Percentiles rank a stretch among this genome's conserved stretches.
phyloP scores from a whole-genome alignment of 1,140 invertebrate species.

The Luehdorfia chinensis region DNA sequence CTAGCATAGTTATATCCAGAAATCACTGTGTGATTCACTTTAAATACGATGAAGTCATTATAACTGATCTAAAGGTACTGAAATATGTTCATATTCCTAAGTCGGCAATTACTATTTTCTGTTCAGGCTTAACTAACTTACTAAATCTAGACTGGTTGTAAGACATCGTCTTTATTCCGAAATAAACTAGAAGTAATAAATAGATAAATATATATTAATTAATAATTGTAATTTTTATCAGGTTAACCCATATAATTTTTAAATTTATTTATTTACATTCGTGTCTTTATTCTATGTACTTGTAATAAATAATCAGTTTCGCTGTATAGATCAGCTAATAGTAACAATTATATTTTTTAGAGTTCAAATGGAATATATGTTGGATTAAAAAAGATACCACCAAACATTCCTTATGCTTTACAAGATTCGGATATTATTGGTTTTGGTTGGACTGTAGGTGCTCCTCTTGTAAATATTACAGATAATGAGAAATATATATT shows the following conservation, averaged over 20 bases:
- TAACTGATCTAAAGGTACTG: slow-evolving; percentile 55
- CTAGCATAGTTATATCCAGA: slow-evolving; percentile 58
- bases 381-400: slow-evolving; percentile 47
- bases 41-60: slow-evolving; percentile 40
- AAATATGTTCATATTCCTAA: no score
- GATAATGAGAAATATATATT: slow-evolving; percentile 61
- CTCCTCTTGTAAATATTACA: slow-evolving; percentile 35
- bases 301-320: no score
- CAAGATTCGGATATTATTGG: slow-evolving; percentile 52
- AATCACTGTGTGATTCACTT: slow-evolving; percentile 54
- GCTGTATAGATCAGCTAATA: no score
- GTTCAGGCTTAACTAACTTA: no score
- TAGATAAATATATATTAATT: no score
- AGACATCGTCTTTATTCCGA: no score
- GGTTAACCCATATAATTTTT: no score
- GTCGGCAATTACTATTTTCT: not conserved
- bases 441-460: slow-evolving; percentile 51
- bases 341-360: slow-evolving; percentile 43
- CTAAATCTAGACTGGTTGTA: no score
- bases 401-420: slow-evolving; percentile 41
- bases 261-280: no score
- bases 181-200: no score
- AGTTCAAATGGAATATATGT: slow-evolving; percentile 67
- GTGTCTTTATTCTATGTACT: no score
- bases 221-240: no score